These are phyloP conservation scores for Synanthedon tipuliformis DNA, from an alignment of 2,888 invertebrate genomes.

Conservation along the genomic window DNA sequence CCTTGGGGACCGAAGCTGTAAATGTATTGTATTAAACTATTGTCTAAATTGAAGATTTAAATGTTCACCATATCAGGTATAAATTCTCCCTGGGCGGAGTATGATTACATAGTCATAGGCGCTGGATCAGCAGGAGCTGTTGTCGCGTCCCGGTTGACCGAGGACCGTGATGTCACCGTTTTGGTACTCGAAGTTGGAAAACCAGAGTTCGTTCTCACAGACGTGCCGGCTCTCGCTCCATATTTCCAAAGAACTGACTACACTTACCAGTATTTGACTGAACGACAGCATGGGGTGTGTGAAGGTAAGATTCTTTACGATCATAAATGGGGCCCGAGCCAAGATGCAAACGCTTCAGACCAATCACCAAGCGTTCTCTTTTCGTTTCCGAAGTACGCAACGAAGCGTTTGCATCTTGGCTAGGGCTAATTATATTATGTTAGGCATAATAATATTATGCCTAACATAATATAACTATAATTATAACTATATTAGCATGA, in stretches of 20 bases:
- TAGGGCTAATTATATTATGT: too few relatives aligned
- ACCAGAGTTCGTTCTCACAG: slow-evolving; percentile 39
- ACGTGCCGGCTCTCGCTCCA: slow-evolving; percentile 55
- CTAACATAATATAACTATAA: too few relatives aligned
- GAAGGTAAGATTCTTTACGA: slow-evolving; percentile 22
- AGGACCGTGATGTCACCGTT: slow-evolving; percentile 49
- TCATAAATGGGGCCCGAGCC: too few relatives aligned
- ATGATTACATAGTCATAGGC: slow-evolving; percentile 11
- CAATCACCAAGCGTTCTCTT: too few relatives aligned
- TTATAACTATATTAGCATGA: too few relatives aligned
- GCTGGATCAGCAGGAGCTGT: slow-evolving; percentile 17
- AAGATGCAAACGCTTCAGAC: too few relatives aligned
- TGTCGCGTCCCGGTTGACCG: slow-evolving; percentile 43
- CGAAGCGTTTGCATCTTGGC: too few relatives aligned
- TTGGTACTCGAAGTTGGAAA: slow-evolving; percentile 63
- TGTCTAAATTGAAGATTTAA: too few relatives aligned
- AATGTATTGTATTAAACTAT: too few relatives aligned
- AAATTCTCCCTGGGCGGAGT: slow-evolving; percentile 6
- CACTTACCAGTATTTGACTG: slow-evolving; percentile 75
- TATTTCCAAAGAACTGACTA: slow-evolving; percentile 64
- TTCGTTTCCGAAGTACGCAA: too few relatives aligned
- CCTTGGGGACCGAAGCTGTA: too few relatives aligned
- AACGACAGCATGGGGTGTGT: slow-evolving; percentile 68
- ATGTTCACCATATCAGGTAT: slow-evolving; percentile 4
- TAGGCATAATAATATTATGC: too few relatives aligned